A percentile compares a stretch with the other conserved stretches of the same genome.
These are phyloP conservation scores for Lophius piscatorius DNA, from an alignment of 2,113 vertebrate genomes.

Conservation along the genomic window DNA sequence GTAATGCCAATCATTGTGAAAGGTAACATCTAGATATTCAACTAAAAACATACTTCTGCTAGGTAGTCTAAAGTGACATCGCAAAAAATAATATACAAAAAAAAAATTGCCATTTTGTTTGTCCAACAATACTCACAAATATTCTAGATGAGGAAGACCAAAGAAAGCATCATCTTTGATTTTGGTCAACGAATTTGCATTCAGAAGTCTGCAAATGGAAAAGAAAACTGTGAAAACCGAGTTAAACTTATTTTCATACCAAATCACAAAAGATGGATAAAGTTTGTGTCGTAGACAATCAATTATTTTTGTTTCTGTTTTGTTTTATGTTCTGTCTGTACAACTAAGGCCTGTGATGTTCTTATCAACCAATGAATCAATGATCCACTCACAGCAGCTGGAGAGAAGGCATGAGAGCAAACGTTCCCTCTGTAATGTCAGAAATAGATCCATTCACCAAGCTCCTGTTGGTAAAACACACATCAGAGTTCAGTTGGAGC, in stretches of 20 bases:
- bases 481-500: slow-evolving; percentile 15
- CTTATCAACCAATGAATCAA: neutral
- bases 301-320: neutral
- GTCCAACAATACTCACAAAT: slow-evolving; percentile 87
- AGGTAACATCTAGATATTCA: too few species aligned
- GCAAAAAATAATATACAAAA: neutral
- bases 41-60: too few species aligned
- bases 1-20: too few species aligned
- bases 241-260: neutral
- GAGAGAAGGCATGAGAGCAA: slow-evolving; percentile 93
- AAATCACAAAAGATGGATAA: neutral
- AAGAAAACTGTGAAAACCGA: neutral
- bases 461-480: slow-evolving; percentile 81
- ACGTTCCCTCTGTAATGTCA: slow-evolving; percentile 95
- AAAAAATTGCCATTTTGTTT: neutral
- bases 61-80: too few species aligned
- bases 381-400: slow-evolving; percentile 93
- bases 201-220: slow-evolving; percentile 86
- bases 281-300: neutral
- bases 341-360: neutral
- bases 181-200: slow-evolving; percentile 92
- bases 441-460: slow-evolving; percentile 94
- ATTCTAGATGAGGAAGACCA: slow-evolving; percentile 94
- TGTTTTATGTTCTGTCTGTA: neutral
- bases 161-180: slow-evolving; percentile 95